These are phyloP conservation scores for Macrosoma leucophasiata DNA, from an alignment of 2,888 invertebrate genomes.

Conservation along the genomic window DNA sequence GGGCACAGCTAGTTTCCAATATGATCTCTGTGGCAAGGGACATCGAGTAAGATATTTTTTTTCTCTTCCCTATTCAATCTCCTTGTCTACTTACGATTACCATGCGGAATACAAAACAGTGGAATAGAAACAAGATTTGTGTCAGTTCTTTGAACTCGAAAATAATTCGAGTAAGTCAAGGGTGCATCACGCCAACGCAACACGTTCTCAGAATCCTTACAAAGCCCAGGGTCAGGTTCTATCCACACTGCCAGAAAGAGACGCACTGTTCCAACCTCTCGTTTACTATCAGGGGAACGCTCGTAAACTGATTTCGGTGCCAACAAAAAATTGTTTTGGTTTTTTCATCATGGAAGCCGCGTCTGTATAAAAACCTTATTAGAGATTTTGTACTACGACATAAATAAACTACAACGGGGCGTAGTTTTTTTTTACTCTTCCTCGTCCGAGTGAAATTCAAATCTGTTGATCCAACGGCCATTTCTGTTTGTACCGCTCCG, in stretches of 20 bases:
- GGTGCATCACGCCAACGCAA: slow-evolving; percentile 25
- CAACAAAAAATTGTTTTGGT: slow-evolving; percentile 70
- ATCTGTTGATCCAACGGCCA: slow-evolving; percentile 58
- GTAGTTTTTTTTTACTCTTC: slow-evolving; percentile 42
- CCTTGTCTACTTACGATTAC: too few species aligned
- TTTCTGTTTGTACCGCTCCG: slow-evolving; percentile 27
- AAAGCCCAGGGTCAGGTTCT: slow-evolving; percentile 58
- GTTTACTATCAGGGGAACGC: slow-evolving; percentile 64
- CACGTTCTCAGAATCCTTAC: slow-evolving; percentile 55
- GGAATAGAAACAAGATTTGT: slow-evolving; percentile 2
- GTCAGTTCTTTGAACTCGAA: slow-evolving; percentile 28
- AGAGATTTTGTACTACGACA: slow-evolving; percentile 57
- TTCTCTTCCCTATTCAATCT: too few species aligned
- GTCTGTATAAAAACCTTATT: slow-evolving; percentile 47
- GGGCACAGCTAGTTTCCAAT: too few species aligned
- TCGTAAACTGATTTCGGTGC: slow-evolving; percentile 67
- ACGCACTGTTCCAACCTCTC: slow-evolving; percentile 37
- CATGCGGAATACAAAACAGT: slow-evolving; percentile 5
- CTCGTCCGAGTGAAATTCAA: slow-evolving; percentile 49
- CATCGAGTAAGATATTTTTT: too few species aligned
- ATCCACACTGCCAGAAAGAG: slow-evolving; percentile 37
- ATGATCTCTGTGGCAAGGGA: too few species aligned
- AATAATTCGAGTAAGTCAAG: slow-evolving; percentile 18
- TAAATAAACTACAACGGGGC: slow-evolving; percentile 61
- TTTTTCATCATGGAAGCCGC: slow-evolving; percentile 49